Base-by-base conservation (phyloP, 2,113 vertebrate species). In the Leptocoma aspasia region DNA sequence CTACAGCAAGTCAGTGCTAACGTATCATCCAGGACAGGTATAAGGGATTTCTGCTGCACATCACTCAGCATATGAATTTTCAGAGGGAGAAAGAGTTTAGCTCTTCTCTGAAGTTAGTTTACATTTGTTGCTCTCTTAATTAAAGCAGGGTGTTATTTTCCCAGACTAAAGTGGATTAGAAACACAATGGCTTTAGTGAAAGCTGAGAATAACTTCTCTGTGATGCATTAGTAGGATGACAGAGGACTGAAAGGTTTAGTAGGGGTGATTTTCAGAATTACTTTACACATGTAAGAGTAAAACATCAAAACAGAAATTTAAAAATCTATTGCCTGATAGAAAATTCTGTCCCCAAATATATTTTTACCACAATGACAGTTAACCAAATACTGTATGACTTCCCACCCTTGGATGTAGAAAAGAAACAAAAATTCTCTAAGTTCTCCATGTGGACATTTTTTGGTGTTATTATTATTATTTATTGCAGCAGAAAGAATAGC, bases 61-160 rank as follows among this genome's bases (percentile, higher is more conserved):
- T 94, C 92, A 89, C 63, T 92, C 93, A 96, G 63, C 84, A 78
- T 68, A 86, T 26, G 54, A 76, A 52, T 81, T 91, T 96, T 84
- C 50, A 85, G 33, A 56, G 10, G 54, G 7, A 76, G 71, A 91
- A 84, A 86, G 81, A 86, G 31, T 92, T 86, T 82, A 82, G 49
- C 30, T 85, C 59, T 89, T 76, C 73, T 97, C 83, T 92, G 89
- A 95, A 94, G 91, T 88, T 57, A 45, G 57, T 94, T 96, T 95
- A 89, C 33, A 57, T 90, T 94, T 22, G 2, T 79, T 70, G 26
- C 54, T 86, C 65, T 89, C 86, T 92, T 93, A 94, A 93, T 96
- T 96, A 95, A 95, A 94, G 77, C 68, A 90, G 65, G 60, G 76
- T 93, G 82, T 93, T 91, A 93, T 91, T 97, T 96, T 97, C 82